These are phyloP conservation scores for Sclerodermus sp. DNA, from an alignment of 2,888 invertebrate genomes.

Conservation along the genomic window DNA sequence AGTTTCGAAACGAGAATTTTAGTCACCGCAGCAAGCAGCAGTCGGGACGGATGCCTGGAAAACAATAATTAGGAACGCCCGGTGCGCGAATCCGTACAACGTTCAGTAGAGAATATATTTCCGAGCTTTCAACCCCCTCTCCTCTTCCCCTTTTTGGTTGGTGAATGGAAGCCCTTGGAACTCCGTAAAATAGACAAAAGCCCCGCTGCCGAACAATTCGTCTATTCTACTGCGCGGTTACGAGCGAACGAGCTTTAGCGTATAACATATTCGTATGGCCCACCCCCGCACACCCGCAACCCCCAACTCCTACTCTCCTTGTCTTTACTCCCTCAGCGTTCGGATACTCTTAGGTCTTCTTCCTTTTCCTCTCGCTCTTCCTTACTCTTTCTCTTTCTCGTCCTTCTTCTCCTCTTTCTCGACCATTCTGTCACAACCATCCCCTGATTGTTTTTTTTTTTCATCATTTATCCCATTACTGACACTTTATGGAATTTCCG, in stretches of 20 bases:
- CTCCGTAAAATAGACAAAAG: constrained; percentile 56
- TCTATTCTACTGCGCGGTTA: constrained; percentile 51
- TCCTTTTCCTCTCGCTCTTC: constrained; percentile 13
- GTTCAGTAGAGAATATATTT: constrained; percentile 51
- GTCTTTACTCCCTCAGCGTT: background rate
- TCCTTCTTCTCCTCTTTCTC: background rate
- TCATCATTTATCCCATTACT: too few relatives aligned
- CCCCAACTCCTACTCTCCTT: too few relatives aligned
- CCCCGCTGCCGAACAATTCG: constrained; percentile 51
- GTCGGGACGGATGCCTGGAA: constrained; percentile 39
- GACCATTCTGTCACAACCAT: too few relatives aligned
- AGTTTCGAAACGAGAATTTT: constrained; percentile 37
- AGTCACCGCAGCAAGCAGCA: constrained; percentile 33
- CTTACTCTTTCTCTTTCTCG: constrained; percentile 3
- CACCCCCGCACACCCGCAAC: constrained; percentile 7
- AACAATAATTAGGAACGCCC: constrained; percentile 51
- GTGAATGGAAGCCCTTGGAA: constrained; percentile 53
- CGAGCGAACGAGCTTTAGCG: constrained; percentile 49
- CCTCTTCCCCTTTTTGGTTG: constrained; percentile 18
- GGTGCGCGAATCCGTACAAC: constrained; percentile 49
- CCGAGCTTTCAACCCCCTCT: constrained; percentile 43
- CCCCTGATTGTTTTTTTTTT: too few relatives aligned
- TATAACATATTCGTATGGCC: constrained; percentile 46
- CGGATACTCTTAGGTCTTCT: constrained; percentile 22
- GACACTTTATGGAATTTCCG: too few relatives aligned